Evolutionary conservation across 2,113 vertebrate species (phyloP).

Genomic region (Alethe diademata): DNA sequence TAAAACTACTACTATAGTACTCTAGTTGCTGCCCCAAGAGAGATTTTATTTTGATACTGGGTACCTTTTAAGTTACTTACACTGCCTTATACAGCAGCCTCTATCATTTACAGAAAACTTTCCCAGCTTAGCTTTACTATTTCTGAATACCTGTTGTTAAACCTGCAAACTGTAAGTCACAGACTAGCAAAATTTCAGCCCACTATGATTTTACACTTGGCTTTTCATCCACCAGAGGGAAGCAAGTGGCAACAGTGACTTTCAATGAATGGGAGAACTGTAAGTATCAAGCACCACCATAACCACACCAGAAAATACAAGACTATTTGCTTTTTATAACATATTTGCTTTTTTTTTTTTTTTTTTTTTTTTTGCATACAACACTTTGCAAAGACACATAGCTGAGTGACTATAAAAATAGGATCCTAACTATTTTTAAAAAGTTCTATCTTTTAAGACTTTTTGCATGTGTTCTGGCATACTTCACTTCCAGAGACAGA

Average conservation of each 20-base stretch:
- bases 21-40: background rate
- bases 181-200: background rate
- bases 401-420: background rate
- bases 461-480: background rate
- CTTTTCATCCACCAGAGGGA: conserved; percentile 42
- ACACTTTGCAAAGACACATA: background rate
- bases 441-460: background rate
- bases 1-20: background rate
- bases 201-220: background rate
- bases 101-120: background rate
- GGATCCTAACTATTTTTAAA: background rate
- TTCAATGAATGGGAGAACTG: background rate
- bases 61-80: background rate
- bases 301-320: background rate
- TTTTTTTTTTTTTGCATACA: background rate
- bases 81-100: background rate
- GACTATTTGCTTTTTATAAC: background rate
- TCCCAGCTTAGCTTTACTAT: background rate
- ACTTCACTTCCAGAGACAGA: background rate
- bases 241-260: background rate
- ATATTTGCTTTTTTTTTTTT: background rate
- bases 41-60: background rate
- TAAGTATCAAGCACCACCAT: background rate
- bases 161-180: rapidly evolving
- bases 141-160: background rate